Percentiles rank a stretch among this genome's conserved stretches.
Evolutionary conservation across 2,888 invertebrate genomes (phyloP).

Genomic region (Magallana nippona): DNA sequence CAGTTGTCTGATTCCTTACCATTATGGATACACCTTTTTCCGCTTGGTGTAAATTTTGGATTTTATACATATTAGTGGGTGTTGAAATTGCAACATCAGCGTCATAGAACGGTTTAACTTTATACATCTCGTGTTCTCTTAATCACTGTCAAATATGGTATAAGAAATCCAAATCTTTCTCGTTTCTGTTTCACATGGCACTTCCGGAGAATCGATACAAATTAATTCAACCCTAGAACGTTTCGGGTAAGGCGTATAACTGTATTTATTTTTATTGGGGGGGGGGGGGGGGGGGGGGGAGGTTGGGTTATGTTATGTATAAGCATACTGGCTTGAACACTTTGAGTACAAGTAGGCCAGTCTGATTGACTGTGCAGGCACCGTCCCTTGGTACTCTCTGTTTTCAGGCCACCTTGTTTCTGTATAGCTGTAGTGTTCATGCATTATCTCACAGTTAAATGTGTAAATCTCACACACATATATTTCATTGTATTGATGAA

Average conservation of each 20-base stretch:
- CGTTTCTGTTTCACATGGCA: neutral
- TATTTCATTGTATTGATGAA: too few species aligned
- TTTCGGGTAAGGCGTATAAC: neutral
- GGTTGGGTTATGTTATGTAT: too few species aligned
- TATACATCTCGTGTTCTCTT: conserved; percentile 54
- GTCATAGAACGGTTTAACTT: conserved; percentile 58
- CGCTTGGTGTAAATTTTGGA: conserved; percentile 50
- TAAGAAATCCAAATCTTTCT: neutral
- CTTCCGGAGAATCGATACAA: neutral
- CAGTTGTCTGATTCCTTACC: neutral
- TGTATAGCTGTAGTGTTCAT: too few species aligned
- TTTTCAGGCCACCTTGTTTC: too few species aligned
- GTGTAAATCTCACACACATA: too few species aligned
- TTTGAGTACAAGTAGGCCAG: too few species aligned
- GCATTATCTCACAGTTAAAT: too few species aligned
- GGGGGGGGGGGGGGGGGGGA: too few species aligned
- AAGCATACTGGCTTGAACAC: too few species aligned
- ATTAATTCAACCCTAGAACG: neutral
- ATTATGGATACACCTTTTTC: neutral
- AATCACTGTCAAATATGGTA: neutral
- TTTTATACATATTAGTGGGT: conserved; percentile 61
- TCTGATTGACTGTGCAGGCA: too few species aligned
- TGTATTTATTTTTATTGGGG: too few species aligned
- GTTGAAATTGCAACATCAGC: conserved; percentile 48
- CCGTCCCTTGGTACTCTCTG: too few species aligned